phyloP scores from a whole-genome alignment of 2,113 vertebrate genomes.

The Corythornis cristatus region DNA sequence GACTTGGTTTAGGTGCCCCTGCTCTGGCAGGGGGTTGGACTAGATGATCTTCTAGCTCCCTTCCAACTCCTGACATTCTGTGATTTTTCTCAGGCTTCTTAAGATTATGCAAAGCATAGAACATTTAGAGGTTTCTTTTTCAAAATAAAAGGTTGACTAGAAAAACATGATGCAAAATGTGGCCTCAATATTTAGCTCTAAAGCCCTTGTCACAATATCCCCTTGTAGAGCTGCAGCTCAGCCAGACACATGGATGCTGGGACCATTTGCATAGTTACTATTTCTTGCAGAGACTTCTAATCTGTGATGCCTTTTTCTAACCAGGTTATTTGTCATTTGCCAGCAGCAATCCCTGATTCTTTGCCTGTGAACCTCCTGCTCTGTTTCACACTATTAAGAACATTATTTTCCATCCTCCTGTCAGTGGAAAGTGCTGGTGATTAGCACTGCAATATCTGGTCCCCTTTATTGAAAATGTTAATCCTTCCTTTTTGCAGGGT shows the following conservation, averaged over 20 bases:
- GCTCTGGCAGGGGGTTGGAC: no score
- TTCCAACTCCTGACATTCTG: no score
- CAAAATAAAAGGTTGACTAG: background rate
- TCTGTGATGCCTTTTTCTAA: slow-evolving; percentile 23
- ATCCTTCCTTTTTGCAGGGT: slow-evolving; percentile 62
- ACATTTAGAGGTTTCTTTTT: background rate
- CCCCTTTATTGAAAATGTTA: slow-evolving; percentile 58
- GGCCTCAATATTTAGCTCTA: background rate
- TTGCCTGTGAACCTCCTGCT: slow-evolving; percentile 30
- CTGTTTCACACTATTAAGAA: slow-evolving; percentile 58
- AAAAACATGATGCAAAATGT: background rate
- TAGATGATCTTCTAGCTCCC: no score
- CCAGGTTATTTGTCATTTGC: slow-evolving; percentile 40
- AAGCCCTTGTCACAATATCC: background rate
- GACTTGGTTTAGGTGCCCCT: no score
- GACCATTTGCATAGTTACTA: background rate
- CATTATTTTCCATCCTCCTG: slow-evolving; percentile 42
- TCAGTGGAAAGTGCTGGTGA: background rate
- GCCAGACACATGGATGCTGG: background rate
- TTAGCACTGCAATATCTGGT: slow-evolving; percentile 51
- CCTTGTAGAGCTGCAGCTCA: slow-evolving; percentile 1
- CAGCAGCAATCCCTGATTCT: slow-evolving; percentile 10
- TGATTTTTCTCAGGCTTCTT: background rate
- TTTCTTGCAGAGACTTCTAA: background rate
- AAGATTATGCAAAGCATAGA: background rate